Conservation (phyloP, 2,113 vertebrate genomes). For the Prionailurus viverrinus region DNA sequence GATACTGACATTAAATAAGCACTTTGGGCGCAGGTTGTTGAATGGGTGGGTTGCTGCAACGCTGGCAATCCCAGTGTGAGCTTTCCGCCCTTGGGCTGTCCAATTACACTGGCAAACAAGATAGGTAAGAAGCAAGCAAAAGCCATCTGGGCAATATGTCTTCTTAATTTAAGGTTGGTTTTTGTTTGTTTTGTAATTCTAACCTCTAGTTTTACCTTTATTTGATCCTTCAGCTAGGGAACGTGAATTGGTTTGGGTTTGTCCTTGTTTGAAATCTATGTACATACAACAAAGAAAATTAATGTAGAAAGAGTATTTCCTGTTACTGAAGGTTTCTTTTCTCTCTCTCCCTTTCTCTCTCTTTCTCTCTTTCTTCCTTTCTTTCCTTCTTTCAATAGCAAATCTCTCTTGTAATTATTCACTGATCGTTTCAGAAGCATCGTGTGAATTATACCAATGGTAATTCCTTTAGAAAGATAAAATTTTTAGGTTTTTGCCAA, state of each 20-base stretch:
- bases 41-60: not conserved
- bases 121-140: slow-evolving; percentile 40
- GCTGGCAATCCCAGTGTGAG: not conserved
- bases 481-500: slow-evolving; percentile 71
- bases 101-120: slow-evolving; percentile 10
- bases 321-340: not conserved
- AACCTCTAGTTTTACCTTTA: slow-evolving; percentile 33
- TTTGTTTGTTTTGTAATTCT: slow-evolving; percentile 57
- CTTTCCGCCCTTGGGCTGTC: not conserved
- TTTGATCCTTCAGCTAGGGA: not conserved
- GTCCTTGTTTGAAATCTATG: not conserved
- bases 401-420: slow-evolving; percentile 18
- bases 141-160: not conserved
- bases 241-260: slow-evolving; percentile 32
- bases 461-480: slow-evolving; percentile 71
- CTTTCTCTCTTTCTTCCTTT: not conserved
- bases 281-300: slow-evolving; percentile 16
- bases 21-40: not conserved
- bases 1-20: not conserved
- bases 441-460: slow-evolving; percentile 45
- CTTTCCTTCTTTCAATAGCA: not conserved
- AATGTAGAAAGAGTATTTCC: slow-evolving; percentile 7
- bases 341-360: fast-evolving
- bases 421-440: slow-evolving; percentile 48
- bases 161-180: not conserved